These are phyloP conservation scores for Merodon equestris DNA, from an alignment of 2,888 invertebrate species.

Conservation along the genomic window DNA sequence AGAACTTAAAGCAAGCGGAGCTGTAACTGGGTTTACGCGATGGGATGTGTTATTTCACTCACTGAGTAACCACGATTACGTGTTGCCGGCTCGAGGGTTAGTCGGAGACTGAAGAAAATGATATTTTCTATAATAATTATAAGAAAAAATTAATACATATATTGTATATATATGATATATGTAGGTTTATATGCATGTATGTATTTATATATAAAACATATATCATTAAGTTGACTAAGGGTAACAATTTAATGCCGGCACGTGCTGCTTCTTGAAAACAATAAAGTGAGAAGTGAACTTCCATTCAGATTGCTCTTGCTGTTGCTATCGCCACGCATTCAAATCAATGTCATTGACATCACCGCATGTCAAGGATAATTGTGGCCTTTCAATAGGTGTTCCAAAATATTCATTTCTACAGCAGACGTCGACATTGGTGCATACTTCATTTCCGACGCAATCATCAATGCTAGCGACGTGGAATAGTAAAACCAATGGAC, in stretches of 20 bases:
- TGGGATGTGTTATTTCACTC: no score
- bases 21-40: no score
- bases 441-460: slow-evolving; percentile 68
- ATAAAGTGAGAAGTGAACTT: slow-evolving; percentile 56
- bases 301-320: slow-evolving; percentile 65
- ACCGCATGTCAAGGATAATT: slow-evolving; percentile 69
- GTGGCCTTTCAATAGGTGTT: slow-evolving; percentile 68
- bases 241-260: slow-evolving; percentile 44
- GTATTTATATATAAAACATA: no score
- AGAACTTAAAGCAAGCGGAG: no score
- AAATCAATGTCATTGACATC: slow-evolving; percentile 67
- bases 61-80: no score
- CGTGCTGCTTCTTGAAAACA: slow-evolving; percentile 64
- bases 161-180: no score
- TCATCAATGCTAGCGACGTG: slow-evolving; percentile 32
- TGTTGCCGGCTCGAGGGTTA: no score
- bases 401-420: slow-evolving; percentile 66
- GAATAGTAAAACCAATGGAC: not conserved
- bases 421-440: slow-evolving; percentile 56
- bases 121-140: no score
- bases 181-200: no score
- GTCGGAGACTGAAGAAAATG: no score
- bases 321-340: slow-evolving; percentile 63
- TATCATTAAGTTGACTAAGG: no score
- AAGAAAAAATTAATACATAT: no score